A percentile compares a stretch with the other conserved stretches of the same genome.
phyloP scores from a whole-genome alignment of 2,888 invertebrate species.

The Scrobipalpa costella region DNA sequence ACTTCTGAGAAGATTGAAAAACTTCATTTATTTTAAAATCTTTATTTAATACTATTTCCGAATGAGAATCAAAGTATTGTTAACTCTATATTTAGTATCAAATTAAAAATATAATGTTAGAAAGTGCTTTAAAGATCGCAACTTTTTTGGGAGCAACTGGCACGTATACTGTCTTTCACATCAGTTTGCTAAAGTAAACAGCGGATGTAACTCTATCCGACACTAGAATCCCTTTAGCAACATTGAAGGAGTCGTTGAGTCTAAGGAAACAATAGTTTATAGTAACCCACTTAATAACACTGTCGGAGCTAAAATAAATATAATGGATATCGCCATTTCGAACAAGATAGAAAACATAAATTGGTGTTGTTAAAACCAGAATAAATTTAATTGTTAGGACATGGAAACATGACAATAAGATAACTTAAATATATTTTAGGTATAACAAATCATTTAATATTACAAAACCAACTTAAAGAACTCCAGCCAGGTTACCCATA shows the following conservation, averaged over 20 bases:
- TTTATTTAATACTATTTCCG: too few relatives aligned
- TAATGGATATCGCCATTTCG: neutral
- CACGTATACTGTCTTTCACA: conserved; percentile 5
- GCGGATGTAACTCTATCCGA: conserved; percentile 4
- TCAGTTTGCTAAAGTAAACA: neutral
- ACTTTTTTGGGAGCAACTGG: neutral
- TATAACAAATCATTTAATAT: too few relatives aligned
- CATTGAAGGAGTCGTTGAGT: conserved; percentile 12
- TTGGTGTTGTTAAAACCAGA: neutral
- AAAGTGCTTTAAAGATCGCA: neutral
- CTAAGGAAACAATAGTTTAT: conserved; percentile 3
- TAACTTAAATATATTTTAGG: too few relatives aligned
- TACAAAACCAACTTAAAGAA: too few relatives aligned
- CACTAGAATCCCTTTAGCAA: conserved; percentile 2
- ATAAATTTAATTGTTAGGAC: too few relatives aligned
- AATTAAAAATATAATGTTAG: neutral
- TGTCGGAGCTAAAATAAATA: neutral
- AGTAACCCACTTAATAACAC: neutral
- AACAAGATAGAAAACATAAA: neutral
- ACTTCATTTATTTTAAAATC: too few relatives aligned
- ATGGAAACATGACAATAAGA: too few relatives aligned
- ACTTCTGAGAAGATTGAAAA: too few relatives aligned
- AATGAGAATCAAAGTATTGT: too few relatives aligned
- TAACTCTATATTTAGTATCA: too few relatives aligned
- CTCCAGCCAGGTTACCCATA: too few relatives aligned